phyloP scores from a whole-genome alignment of 2,113 vertebrate genomes.

The Cynocephalus volans region DNA sequence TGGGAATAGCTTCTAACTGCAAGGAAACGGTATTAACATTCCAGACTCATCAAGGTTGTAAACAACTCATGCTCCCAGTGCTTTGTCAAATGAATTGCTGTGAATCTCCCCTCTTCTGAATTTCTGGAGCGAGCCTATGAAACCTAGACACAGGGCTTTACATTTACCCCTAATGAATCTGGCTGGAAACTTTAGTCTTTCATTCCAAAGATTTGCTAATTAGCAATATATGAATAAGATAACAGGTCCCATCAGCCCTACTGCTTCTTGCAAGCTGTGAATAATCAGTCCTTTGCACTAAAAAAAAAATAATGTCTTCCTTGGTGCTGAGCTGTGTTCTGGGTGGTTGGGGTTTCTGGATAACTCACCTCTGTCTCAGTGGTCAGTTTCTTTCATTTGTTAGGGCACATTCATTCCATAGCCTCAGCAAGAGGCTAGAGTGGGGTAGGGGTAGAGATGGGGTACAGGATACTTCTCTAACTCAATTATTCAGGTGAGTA shows the following conservation, averaged over 20 bases:
- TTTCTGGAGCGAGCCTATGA: neutral
- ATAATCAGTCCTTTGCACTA: neutral
- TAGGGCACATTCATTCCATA: neutral
- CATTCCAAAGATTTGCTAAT: conserved; percentile 16
- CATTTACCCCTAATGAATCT: neutral
- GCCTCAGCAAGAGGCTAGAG: neutral
- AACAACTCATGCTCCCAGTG: neutral
- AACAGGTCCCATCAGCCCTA: neutral
- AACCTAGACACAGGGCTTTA: neutral
- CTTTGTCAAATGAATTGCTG: neutral
- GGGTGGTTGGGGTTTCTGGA: neutral
- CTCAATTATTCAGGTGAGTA: neutral
- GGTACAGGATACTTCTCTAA: neutral
- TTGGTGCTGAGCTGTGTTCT: neutral
- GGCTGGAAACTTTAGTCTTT: neutral
- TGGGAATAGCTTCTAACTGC: neutral
- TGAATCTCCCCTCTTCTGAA: neutral
- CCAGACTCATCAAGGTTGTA: neutral
- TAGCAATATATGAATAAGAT: neutral
- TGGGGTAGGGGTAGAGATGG: neutral
- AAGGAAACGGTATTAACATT: neutral
- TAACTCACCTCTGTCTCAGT: neutral
- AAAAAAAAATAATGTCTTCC: neutral
- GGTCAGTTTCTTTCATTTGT: neutral
- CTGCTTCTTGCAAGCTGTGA: neutral